Base-by-base conservation (phyloP, 2,113 vertebrate species). In the Rhinolophus sinicus region DNA sequence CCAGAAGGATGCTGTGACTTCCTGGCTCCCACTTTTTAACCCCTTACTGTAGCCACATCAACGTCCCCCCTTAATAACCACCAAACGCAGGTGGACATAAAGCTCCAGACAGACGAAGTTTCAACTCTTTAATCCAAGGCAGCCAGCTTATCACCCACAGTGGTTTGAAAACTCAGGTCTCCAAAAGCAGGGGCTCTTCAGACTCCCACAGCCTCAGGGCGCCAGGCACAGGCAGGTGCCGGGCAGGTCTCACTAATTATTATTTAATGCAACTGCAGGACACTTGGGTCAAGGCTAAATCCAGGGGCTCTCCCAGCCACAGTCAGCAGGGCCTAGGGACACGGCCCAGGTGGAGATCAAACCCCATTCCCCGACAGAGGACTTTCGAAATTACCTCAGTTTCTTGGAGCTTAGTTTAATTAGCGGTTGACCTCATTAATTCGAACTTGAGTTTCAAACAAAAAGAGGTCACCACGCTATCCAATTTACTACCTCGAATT, bases 401-500 rank as follows among this genome's bases (percentile, higher is more conserved):
- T 26, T 95, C 93, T 38, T 14, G 77, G 19, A 76, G 40, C 44
- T 93, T 75, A 33, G 82, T 81, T 89, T 97, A 97, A 98, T 96
- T 82, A 19, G 93, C n/a, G 14, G 38, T 50, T 75, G 86, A 69
- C 94, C 94, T 77, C 96, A 95, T 38, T 97, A 90, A 82, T 54
- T 76, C 8, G 14, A 83, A 10, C 75, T 62, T 40, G n/a, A 65
- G 64, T 73, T 90, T 19, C 58, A 22, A 93, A 76, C 60, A 38
- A 86, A 94, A 96, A 50, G 90, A 95, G 89, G 75, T 58, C 97
- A 35, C 19, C 3, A 0, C 94, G 72, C 87, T 81, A 96, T 38
- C 86, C 96, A 93, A 87, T 94, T 1, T 70, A 76, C 38, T 28
- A 54, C 65, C 84, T 30, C 24, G 10, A 54, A 60, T 82, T 89